Conservation (phyloP, 2,797 vertebrate species). For the Chiroxiphia lanceolata region DNA sequence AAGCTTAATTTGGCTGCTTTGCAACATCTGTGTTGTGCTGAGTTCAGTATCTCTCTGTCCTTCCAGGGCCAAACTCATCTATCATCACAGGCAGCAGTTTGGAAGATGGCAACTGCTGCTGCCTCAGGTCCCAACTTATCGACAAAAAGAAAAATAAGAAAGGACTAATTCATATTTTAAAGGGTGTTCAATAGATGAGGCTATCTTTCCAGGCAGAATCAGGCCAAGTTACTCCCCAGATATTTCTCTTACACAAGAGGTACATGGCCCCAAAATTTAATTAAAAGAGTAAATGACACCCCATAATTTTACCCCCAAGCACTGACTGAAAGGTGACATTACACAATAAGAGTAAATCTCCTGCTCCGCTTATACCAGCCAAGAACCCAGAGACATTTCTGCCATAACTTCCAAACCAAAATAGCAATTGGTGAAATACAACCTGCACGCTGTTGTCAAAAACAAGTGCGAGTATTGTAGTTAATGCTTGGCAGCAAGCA, state of each 20-base stretch:
- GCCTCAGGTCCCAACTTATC: constrained; percentile 29
- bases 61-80: constrained; percentile 67
- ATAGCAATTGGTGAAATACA: constrained; percentile 77
- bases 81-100: constrained; percentile 73
- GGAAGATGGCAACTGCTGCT: constrained; percentile 61
- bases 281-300: constrained; percentile 42
- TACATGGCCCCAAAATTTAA: constrained; percentile 55
- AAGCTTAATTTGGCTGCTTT: constrained; percentile 70
- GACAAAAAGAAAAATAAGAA: constrained; percentile 16
- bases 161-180: not conserved
- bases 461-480: constrained; percentile 79
- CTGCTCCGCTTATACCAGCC: not conserved
- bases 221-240: not conserved
- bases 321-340: constrained; percentile 72
- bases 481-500: constrained; percentile 72
- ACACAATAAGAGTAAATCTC: constrained; percentile 64
- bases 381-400: constrained; percentile 67
- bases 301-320: constrained; percentile 44
- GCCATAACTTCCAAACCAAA: constrained; percentile 70
- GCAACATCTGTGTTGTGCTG: constrained; percentile 74
- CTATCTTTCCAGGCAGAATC: not conserved
- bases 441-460: constrained; percentile 75
- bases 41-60: constrained; percentile 60
- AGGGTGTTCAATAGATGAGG: not conserved
- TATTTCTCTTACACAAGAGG: not conserved